These are phyloP conservation scores for Nicator chloris DNA, from an alignment of 2,113 vertebrate genomes.

Conservation along the genomic window DNA sequence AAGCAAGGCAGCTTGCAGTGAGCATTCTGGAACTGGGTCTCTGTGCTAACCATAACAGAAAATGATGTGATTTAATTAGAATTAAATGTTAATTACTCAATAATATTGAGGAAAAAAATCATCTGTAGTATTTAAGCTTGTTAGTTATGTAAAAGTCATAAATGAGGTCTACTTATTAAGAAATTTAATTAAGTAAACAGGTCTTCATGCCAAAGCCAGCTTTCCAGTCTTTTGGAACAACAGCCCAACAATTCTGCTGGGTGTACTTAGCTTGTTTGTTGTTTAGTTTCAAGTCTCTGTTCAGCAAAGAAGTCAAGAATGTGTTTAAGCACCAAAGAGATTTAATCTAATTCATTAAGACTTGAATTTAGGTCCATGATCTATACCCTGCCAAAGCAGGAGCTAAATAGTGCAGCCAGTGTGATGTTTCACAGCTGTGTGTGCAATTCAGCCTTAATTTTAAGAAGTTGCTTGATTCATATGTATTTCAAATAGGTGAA, in stretches of 20 bases:
- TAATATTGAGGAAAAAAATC: slow-evolving; percentile 52
- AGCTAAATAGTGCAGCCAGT: neutral
- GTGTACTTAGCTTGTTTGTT: neutral
- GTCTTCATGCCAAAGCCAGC: slow-evolving; percentile 43
- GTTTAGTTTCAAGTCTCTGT: neutral
- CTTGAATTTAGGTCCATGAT: neutral
- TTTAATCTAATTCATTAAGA: neutral
- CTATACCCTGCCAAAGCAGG: neutral
- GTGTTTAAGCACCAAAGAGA: neutral
- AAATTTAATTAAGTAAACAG: slow-evolving; percentile 43
- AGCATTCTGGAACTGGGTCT: neutral
- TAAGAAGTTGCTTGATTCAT: neutral
- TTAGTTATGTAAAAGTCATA: slow-evolving; percentile 36
- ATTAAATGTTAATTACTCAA: slow-evolving; percentile 54
- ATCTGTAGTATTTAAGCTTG: neutral
- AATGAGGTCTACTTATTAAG: slow-evolving; percentile 24
- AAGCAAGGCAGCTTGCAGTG: neutral
- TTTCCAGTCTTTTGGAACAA: neutral
- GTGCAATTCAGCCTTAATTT: neutral
- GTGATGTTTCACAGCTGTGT: neutral
- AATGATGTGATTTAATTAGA: slow-evolving; percentile 29
- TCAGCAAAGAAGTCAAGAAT: neutral
- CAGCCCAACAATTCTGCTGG: neutral
- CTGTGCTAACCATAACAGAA: neutral
- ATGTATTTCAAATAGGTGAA: neutral